phyloP scores from a whole-genome alignment of 2,113 vertebrate genomes.

The Piaya cayana region DNA sequence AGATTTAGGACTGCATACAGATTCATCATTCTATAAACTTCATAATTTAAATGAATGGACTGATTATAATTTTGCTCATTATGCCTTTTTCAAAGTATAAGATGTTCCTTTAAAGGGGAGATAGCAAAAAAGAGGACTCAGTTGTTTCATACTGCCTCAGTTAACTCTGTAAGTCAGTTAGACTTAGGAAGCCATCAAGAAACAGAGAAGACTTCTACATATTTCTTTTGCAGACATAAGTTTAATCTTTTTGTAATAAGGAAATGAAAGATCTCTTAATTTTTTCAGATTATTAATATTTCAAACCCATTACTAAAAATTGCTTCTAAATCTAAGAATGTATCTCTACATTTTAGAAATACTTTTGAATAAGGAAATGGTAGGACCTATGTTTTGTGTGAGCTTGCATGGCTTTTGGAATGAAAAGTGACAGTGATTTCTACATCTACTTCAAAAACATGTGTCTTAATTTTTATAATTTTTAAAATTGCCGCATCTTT shows the following conservation, averaged over 20 bases:
- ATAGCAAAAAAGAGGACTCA: neutral
- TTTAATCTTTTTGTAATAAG: neutral
- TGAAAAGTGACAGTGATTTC: neutral
- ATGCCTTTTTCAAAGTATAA: neutral
- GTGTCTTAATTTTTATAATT: neutral
- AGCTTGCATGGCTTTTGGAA: neutral
- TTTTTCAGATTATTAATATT: neutral
- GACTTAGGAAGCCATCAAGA: neutral
- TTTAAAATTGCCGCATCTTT: neutral
- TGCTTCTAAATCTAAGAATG: neutral
- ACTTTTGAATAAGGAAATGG: neutral
- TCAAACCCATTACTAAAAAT: neutral
- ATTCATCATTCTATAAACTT: neutral
- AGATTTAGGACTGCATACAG: neutral
- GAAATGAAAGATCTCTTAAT: neutral
- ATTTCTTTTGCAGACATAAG: neutral
- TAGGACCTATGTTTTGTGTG: neutral
- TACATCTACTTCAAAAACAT: neutral
- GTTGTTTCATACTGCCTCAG: neutral
- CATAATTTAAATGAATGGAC: neutral
- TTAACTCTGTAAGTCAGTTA: neutral
- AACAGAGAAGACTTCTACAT: neutral
- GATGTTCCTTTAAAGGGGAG: neutral
- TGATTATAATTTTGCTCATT: neutral
- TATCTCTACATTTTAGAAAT: neutral